phyloP scores from a whole-genome alignment of 2,113 vertebrate genomes.

The Anseranas semipalmata region DNA sequence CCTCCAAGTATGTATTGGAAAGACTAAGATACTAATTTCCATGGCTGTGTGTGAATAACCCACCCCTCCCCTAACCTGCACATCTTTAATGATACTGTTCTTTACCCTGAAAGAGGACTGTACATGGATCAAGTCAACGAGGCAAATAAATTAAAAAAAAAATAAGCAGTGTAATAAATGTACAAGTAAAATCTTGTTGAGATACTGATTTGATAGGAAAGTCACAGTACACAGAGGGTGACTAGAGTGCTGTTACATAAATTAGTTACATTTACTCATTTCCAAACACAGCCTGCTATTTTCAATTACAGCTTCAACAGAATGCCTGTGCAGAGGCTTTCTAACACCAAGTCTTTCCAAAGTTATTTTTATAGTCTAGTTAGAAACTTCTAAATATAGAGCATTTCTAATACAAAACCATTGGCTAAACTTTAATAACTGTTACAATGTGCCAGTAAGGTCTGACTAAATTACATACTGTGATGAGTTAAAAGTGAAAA shows the following conservation, averaged over 20 bases:
- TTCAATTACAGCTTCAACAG: not conserved
- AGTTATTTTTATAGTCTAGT: not conserved
- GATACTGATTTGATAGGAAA: not conserved
- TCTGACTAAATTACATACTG: not conserved
- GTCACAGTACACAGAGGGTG: not conserved
- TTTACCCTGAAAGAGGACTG: not conserved
- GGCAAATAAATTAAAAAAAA: not conserved
- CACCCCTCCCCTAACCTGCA: not conserved
- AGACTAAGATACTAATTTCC: not conserved
- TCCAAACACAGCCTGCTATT: not conserved
- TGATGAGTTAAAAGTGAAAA: not conserved
- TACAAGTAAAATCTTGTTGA: not conserved
- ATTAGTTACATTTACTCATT: not conserved
- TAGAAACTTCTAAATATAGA: conserved; percentile 19
- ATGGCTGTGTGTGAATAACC: not conserved
- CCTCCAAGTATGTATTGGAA: not conserved
- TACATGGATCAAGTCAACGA: not conserved
- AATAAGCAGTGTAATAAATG: not conserved
- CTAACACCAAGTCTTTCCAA: not conserved
- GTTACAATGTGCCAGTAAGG: not conserved
- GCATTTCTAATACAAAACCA: not conserved
- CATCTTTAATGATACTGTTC: not conserved
- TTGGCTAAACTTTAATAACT: not conserved
- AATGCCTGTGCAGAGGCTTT: not conserved
- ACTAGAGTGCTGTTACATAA: not conserved